These are phyloP conservation scores for Tachina fera DNA, from an alignment of 2,888 invertebrate genomes.

Conservation along the genomic window DNA sequence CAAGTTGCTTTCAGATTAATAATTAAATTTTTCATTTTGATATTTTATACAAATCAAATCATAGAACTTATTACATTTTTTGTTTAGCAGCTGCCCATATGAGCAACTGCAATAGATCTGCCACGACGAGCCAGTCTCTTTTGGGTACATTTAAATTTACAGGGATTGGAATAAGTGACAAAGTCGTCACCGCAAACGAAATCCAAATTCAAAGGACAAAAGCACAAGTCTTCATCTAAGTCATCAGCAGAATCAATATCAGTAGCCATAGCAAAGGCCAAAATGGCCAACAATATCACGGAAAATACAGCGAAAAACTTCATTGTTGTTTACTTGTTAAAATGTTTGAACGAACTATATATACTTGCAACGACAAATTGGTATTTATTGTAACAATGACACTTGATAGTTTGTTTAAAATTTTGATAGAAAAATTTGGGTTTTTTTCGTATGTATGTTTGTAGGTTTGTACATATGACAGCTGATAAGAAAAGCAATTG, in stretches of 20 bases:
- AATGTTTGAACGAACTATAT: constrained; percentile 43
- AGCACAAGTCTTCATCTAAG: constrained; percentile 55
- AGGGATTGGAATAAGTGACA: constrained; percentile 76
- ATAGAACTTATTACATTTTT: too few relatives aligned
- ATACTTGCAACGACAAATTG: constrained; percentile 18
- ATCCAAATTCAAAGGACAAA: constrained; percentile 72
- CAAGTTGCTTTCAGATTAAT: neutral
- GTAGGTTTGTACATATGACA: too few relatives aligned
- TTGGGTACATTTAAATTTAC: constrained; percentile 75
- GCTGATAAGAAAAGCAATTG: constrained; percentile 14
- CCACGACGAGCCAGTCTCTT: constrained; percentile 67
- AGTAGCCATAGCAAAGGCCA: constrained; percentile 65
- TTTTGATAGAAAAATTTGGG: constrained; percentile 23
- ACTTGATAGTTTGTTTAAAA: constrained; percentile 24
- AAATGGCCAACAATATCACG: constrained; percentile 72
- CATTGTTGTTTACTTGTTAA: constrained; percentile 60
- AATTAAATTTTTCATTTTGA: constrained; percentile 1
- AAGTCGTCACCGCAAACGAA: constrained; percentile 75
- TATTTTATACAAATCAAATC: neutral
- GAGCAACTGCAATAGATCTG: constrained; percentile 65
- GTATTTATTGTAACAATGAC: constrained; percentile 32
- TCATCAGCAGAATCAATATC: constrained; percentile 29
- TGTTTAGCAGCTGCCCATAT: constrained; percentile 71
- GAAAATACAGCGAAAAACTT: constrained; percentile 72
- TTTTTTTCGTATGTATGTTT: neutral